Evolutionary conservation across 2,113 vertebrate species (phyloP).

Genomic region (Sturnus vulgaris): DNA sequence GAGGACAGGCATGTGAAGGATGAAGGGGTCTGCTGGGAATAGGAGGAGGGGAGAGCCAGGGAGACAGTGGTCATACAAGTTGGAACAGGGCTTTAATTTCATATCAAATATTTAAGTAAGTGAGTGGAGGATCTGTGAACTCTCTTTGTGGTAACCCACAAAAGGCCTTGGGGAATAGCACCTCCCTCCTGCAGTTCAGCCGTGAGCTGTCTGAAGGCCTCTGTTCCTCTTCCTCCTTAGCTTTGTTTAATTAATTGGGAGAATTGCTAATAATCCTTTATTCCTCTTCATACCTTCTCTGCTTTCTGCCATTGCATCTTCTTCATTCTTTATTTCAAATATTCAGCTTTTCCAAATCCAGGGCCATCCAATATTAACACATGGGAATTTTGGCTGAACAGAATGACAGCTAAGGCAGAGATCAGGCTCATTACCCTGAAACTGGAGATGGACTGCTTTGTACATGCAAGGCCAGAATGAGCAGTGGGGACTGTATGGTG

Average conservation of each 20-base stretch:
- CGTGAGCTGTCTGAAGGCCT: constrained; percentile 16
- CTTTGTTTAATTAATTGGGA: constrained; percentile 76
- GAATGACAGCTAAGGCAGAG: not conserved
- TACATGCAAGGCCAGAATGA: not conserved
- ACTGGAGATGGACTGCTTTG: not conserved
- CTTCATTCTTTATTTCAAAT: not conserved
- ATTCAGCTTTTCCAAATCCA: not conserved
- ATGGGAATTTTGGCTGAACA: not conserved
- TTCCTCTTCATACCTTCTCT: not conserved
- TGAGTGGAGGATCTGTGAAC: constrained; percentile 55
- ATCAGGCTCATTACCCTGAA: not conserved
- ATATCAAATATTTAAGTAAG: constrained; percentile 79
- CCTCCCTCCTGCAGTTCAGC: not conserved
- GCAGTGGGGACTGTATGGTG: not conserved
- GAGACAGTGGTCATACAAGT: constrained; percentile 70
- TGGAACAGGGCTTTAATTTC: constrained; percentile 73
- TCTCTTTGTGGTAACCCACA: constrained; percentile 74
- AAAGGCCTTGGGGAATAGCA: constrained; percentile 57
- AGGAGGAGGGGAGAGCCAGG: constrained; percentile 44
- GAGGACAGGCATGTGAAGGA: constrained; percentile 64
- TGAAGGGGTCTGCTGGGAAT: constrained; percentile 70
- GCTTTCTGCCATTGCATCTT: not conserved
- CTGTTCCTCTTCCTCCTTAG: constrained; percentile 27
- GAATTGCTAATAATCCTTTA: constrained; percentile 61
- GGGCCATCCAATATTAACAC: not conserved